Base-by-base conservation (phyloP, 2,888 invertebrate genomes). In the Clivina fossor region DNA sequence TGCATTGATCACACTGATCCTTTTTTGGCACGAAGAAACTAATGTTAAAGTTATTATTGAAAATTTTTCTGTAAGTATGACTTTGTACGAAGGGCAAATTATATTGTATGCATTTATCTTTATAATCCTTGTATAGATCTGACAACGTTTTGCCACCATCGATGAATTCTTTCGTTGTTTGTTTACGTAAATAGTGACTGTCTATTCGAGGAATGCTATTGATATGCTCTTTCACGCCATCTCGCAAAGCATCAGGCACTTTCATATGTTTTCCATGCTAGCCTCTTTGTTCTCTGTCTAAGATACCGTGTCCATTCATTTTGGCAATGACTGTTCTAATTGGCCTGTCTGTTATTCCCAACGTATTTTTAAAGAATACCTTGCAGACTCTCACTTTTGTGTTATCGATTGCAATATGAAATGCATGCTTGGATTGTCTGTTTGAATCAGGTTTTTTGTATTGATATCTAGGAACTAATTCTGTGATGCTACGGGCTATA, bases 161-260 rank as follows among this genome's bases (percentile, higher is more conserved):
- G 48, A 64, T 65, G 26, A 38, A 64, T 49, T 65, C 58, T 32
- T 49, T 2, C 8, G 4, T 37, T 4, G 37, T 13, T 3, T 3
- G 3, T 37, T 37, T 11, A 2, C 37, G n/a, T 2, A 7, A 3
- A 5, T 37, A 64, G 46, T 65, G 65, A 28, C 63, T 63, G 41
- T 61, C 61, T 40, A 65, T 64, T 22, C 63, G 35, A 16, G 65
- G 62, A 32, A 64, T 66, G 16, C 60, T 55, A 44, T 64, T 55
- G 16, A 65, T 64, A 47, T 63, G 63, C 11, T 56, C 28, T 46
- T 43, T 53, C 18, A 64, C 57, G 24, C 57, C 57, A 40, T 58
- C 43, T 40, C 49, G 63, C n/a, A 63, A 32, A 8, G 55, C 30
- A 49, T 46, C 57, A 49, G 47, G 46, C 15, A 63, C 44, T 24